A percentile compares a stretch with the other conserved stretches of the same genome.
Conservation (phyloP, 1,140 invertebrate genomes). For the Diuraphis noxia region DNA sequence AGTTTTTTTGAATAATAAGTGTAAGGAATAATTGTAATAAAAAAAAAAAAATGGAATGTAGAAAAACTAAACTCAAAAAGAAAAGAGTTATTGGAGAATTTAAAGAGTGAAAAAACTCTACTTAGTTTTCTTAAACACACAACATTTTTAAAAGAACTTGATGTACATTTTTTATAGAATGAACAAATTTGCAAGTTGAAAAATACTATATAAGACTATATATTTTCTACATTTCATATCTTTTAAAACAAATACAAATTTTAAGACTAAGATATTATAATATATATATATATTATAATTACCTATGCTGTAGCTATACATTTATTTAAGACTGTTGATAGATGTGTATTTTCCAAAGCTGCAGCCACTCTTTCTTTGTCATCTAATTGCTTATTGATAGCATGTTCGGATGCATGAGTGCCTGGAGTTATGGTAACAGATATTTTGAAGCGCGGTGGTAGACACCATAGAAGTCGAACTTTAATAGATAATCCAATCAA, state of each 20-base stretch:
- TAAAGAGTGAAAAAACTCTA: conserved; percentile 73
- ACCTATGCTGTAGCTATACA: conserved; percentile 65
- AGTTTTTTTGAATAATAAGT: conserved; percentile 76
- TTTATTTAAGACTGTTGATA: conserved; percentile 90
- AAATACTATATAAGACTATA: no score
- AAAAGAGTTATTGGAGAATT: conserved; percentile 78
- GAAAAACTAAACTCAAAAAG: conserved; percentile 67
- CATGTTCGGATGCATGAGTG: conserved; percentile 85
- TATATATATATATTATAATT: no score
- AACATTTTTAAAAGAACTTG: not conserved
- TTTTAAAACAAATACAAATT: not conserved
- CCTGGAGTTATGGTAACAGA: conserved; percentile 89
- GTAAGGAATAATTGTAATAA: conserved; percentile 81
- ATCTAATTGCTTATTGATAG: conserved; percentile 96
- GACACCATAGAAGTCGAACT: conserved; percentile 83
- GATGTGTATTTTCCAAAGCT: conserved; percentile 65
- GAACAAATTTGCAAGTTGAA: conserved; percentile 82
- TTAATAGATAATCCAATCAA: conserved; percentile 88
- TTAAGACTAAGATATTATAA: not conserved
- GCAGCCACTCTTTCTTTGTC: conserved; percentile 90
- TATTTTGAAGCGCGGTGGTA: conserved; percentile 88
- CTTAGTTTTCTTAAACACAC: not conserved
- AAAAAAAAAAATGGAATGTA: conserved; percentile 62
- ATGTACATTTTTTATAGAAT: conserved; percentile 65
- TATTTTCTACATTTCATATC: not conserved